Base-by-base conservation (phyloP, 92 coral and sea anemone species). In the Chrysogorgia sp. region DNA sequence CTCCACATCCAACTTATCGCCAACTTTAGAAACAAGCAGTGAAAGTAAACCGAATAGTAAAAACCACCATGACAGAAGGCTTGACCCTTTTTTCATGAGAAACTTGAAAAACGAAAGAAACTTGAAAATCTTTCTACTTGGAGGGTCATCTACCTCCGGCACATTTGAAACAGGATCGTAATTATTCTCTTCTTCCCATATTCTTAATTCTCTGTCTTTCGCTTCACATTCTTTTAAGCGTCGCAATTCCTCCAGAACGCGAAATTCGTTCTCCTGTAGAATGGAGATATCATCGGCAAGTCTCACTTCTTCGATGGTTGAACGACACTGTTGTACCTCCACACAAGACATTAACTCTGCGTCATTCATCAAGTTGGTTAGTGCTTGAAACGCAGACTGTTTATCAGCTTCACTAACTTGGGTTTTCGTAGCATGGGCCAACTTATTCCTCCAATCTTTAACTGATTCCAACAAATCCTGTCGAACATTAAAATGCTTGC, bases 401-500 rank as follows among this genome's bases (percentile, higher is more conserved):
- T 63, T 77, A 19, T 62, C 74, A 4, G 74, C 49, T 53, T 26
- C 69, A 56, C 30, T 47, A n/a, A 77, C 10, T 57, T 33, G 53
- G 49, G 22, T 32, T 20, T 13, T 80, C 9, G 37, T 48, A 14
- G 26, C 20, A 30, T 67, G 83, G n/a, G 83, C 83, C 67, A 61
- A 79, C 13, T 33, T 89, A 22, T 85, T 85, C 33, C 94, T 85
- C 1, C 76, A 82, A 14, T 90, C 88, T 12, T 87, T 86, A 26
- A 90, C 86, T 68, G 62, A 63, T 48, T 82, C 64, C 10, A 90
- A 84, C 24, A 92, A 60, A 7, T 81, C 15, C 26, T 63, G 81
- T 52, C 87, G 77, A 50, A 77, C 87, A 17, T 80, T 82, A 28
- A 86, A 92, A 20, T 82, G 74, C 19, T 43, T 74, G 43, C 91